Percentiles rank a stretch among this genome's conserved stretches.
These are phyloP conservation scores for Dissostichus mawsoni DNA, from an alignment of 2,113 vertebrate species.

Conservation along the genomic window DNA sequence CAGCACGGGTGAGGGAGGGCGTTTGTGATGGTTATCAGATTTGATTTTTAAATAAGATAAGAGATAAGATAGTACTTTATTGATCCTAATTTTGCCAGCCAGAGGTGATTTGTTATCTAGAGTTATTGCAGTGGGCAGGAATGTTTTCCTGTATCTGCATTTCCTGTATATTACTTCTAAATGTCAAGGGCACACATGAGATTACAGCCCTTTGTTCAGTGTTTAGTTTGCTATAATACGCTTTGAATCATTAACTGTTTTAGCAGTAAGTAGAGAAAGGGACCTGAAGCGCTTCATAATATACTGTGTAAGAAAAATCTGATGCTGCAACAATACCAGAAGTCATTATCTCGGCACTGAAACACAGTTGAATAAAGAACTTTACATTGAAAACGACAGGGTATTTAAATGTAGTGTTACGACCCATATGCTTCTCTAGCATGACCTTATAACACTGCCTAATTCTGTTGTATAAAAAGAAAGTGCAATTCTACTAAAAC, in stretches of 20 bases:
- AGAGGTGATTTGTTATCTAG: too few relatives aligned
- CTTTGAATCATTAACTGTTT: background rate
- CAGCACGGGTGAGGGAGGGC: constrained; percentile 71
- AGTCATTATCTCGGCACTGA: background rate
- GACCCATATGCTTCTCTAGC: background rate
- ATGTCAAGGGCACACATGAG: background rate
- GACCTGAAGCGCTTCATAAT: background rate
- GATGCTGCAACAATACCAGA: background rate
- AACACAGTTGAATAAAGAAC: too few relatives aligned
- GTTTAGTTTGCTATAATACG: background rate
- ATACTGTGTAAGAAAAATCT: background rate
- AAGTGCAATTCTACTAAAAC: background rate
- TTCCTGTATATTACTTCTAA: background rate
- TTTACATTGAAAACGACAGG: background rate
- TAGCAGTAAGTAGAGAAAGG: background rate
- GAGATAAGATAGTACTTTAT: too few relatives aligned
- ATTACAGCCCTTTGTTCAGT: background rate
- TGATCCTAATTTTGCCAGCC: too few relatives aligned
- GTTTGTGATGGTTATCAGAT: background rate
- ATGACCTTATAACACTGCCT: too few relatives aligned
- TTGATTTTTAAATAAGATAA: background rate
- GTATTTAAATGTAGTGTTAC: background rate
- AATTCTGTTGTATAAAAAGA: background rate
- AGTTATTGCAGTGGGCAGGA: background rate
- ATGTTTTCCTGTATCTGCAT: too few relatives aligned